Conservation (phyloP, 2,888 invertebrate genomes). For the Lordiphosa andalusiaca region DNA sequence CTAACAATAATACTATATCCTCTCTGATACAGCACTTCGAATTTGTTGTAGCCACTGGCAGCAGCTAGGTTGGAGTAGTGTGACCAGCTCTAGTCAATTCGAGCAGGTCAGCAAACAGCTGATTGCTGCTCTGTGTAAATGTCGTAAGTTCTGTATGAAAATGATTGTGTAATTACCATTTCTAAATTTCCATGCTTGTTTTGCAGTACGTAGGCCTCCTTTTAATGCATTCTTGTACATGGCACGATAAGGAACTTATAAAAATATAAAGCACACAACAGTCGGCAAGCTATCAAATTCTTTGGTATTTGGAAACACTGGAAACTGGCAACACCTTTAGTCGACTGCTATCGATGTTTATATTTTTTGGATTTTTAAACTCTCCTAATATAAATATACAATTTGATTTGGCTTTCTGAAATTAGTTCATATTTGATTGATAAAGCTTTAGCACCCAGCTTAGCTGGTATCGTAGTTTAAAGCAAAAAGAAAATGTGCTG, state of each 20-base stretch:
- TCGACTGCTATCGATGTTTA: not conserved
- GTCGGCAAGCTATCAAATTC: slow-evolving; percentile 9
- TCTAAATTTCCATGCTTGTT: slow-evolving; percentile 75
- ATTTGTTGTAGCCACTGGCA: slow-evolving; percentile 7
- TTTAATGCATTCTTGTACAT: slow-evolving; percentile 75
- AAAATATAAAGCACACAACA: slow-evolving; percentile 3
- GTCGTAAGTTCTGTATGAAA: slow-evolving; percentile 22
- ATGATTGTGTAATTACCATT: slow-evolving; percentile 59
- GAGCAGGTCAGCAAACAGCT: slow-evolving; percentile 41
- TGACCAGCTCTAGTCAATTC: not conserved
- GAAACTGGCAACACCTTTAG: slow-evolving; percentile 10
- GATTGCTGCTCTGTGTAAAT: slow-evolving; percentile 18
- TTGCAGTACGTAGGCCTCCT: slow-evolving; percentile 70
- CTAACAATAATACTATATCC: no score
- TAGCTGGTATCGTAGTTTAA: no score
- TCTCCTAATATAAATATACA: not conserved
- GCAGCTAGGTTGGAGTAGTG: slow-evolving; percentile 7
- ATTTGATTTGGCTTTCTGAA: not conserved
- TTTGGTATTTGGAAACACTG: not conserved
- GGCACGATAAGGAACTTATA: slow-evolving; percentile 16
- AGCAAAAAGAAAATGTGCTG: not conserved
- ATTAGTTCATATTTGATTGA: not conserved
- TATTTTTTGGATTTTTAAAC: slow-evolving; percentile 4
- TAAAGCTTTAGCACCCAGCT: not conserved
- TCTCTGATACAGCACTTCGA: slow-evolving; percentile 8